Conservation (phyloP, 2,797 vertebrate species). For the Apogon talboti region DNA sequence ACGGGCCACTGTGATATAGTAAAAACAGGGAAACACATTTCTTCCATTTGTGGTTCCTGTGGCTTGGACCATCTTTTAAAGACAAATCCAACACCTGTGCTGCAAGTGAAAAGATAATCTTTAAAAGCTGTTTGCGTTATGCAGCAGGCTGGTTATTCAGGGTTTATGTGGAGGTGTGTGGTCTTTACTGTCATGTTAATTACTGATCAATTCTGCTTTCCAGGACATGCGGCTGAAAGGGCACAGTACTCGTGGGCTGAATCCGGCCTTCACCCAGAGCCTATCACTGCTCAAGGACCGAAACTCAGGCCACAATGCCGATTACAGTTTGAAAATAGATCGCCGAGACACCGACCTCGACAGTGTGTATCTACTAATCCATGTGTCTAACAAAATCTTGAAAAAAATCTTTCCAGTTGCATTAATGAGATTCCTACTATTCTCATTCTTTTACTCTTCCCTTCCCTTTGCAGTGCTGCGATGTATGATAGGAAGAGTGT, state of each 20-base stretch:
- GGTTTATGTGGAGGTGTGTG: constrained; percentile 24
- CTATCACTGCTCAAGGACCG: constrained; percentile 76
- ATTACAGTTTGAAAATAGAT: constrained; percentile 80
- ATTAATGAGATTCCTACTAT: background rate
- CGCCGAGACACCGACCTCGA: constrained; percentile 88
- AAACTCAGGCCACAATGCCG: constrained; percentile 63
- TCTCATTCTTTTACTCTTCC: constrained; percentile 5
- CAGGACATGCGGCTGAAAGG: constrained; percentile 76
- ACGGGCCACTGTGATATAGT: constrained; percentile 67
- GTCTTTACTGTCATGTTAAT: constrained; percentile 14
- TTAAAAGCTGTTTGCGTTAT: constrained; percentile 30
- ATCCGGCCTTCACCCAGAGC: constrained; percentile 66
- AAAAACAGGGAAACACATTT: constrained; percentile 72
- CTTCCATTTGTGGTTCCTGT: constrained; percentile 77
- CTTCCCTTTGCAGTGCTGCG: constrained; percentile 85
- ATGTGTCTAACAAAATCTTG: background rate
- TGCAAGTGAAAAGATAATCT: constrained; percentile 36
- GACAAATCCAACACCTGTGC: constrained; percentile 64
- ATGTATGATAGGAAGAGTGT: constrained; percentile 97
- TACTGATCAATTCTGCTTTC: constrained; percentile 40
- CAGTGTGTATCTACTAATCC: constrained; percentile 79
- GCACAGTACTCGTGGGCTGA: constrained; percentile 53
- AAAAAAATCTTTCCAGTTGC: background rate
- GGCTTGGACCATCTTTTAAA: constrained; percentile 61
- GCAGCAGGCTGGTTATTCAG: constrained; percentile 14